phyloP scores from a whole-genome alignment of 2,888 invertebrate species.

The Mimachlamys varia region DNA sequence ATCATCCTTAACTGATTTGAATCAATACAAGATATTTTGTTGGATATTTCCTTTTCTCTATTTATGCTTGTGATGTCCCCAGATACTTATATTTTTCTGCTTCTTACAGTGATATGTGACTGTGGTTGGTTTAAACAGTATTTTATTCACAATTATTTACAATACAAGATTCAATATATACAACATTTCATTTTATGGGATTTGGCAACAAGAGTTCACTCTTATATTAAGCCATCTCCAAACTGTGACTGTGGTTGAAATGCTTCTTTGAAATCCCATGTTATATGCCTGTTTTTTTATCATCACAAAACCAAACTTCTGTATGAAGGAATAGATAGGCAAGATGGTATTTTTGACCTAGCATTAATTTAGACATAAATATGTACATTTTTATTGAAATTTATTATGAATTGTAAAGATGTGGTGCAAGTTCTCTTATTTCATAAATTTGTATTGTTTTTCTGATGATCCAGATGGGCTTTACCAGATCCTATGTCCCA shows the following conservation, averaged over 20 bases:
- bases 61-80: too few relatives aligned
- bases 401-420: too few relatives aligned
- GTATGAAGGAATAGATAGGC: not conserved
- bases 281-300: not conserved
- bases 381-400: not conserved
- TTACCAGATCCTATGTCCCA: constrained; percentile 97
- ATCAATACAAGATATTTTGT: not conserved
- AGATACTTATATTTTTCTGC: not conserved
- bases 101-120: too few relatives aligned
- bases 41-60: too few relatives aligned
- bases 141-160: too few relatives aligned
- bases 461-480: constrained; percentile 91
- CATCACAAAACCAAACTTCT: not conserved
- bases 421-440: not conserved
- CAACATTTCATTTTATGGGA: too few relatives aligned
- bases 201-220: too few relatives aligned
- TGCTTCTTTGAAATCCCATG: too few relatives aligned
- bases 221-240: too few relatives aligned
- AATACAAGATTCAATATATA: too few relatives aligned
- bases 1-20: too few relatives aligned
- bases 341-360: not conserved
- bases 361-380: not conserved
- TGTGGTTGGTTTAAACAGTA: too few relatives aligned
- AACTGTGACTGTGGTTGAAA: not conserved
- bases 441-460: not conserved